Conservation (phyloP, 2,797 vertebrate genomes). For the Oophaga sylvatica region DNA sequence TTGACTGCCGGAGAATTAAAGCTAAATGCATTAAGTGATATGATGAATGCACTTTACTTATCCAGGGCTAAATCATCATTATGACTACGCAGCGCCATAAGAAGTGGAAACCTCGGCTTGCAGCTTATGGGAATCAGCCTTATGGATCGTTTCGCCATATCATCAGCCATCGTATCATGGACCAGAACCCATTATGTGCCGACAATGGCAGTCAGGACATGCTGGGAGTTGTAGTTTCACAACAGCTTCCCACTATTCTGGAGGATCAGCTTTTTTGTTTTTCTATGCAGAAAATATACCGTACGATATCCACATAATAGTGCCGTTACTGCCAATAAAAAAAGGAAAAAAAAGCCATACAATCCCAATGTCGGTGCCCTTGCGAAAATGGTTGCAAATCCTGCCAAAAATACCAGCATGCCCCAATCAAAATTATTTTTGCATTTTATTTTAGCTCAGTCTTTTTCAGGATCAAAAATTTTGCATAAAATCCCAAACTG, state of each 20-base stretch:
- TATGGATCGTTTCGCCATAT: neutral
- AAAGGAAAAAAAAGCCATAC: neutral
- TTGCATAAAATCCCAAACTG: too few species aligned
- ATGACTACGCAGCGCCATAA: neutral
- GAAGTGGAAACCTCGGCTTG: neutral
- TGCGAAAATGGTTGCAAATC: neutral
- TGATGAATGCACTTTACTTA: constrained; percentile 44
- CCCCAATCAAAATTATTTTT: too few species aligned
- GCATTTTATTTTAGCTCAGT: too few species aligned
- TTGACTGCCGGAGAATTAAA: constrained; percentile 30
- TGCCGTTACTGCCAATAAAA: neutral
- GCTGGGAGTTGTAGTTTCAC: neutral
- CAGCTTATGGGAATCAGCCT: constrained; percentile 3
- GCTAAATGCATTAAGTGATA: constrained; percentile 37
- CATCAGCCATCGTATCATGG: neutral
- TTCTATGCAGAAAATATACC: neutral
- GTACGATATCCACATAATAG: neutral
- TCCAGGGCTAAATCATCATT: constrained; percentile 32
- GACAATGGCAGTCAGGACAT: too few species aligned
- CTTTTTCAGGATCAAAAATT: too few species aligned
- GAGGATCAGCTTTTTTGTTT: too few species aligned
- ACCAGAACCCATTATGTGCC: neutral
- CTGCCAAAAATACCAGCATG: neutral
- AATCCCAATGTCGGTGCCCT: too few species aligned
- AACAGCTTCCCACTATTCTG: neutral